phyloP scores from a whole-genome alignment of 2,888 invertebrate species.

The Philhelius pedissequus region DNA sequence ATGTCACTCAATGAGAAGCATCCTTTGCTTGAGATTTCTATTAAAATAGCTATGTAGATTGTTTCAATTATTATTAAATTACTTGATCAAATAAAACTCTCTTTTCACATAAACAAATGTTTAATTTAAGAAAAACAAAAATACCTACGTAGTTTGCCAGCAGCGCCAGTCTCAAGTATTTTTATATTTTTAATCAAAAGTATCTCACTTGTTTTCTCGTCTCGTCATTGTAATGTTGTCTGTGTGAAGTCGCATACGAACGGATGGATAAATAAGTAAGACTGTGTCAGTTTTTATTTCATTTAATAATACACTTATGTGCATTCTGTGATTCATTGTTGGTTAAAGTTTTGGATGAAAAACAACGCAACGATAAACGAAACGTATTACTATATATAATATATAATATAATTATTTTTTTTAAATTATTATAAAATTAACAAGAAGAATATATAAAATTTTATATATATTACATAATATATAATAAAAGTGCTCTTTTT shows the following conservation, averaged over 20 bases:
- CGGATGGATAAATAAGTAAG: neutral
- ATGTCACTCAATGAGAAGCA: neutral
- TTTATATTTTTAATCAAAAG: slow-evolving; percentile 3
- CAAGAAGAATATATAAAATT: neutral
- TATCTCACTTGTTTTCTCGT: slow-evolving; percentile 7
- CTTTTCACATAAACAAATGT: neutral
- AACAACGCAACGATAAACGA: slow-evolving; percentile 12
- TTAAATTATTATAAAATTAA: neutral
- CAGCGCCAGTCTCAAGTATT: neutral
- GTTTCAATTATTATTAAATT: slow-evolving; percentile 3
- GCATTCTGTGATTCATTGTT: slow-evolving; percentile 71
- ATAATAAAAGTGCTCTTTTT: neutral
- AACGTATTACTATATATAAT: neutral
- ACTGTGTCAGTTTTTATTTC: slow-evolving; percentile 24
- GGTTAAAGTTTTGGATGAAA: slow-evolving; percentile 73
- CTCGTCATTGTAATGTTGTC: neutral
- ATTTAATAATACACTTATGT: slow-evolving; percentile 72
- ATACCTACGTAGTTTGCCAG: neutral
- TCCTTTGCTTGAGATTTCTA: neutral
- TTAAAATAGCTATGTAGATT: neutral
- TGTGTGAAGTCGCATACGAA: slow-evolving; percentile 2
- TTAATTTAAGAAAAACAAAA: neutral
- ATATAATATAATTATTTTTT: neutral
- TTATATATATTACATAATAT: neutral
- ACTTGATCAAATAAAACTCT: neutral